Evolutionary conservation across 2,888 invertebrate species (phyloP).

Genomic region (Drosophila quinaria): DNA sequence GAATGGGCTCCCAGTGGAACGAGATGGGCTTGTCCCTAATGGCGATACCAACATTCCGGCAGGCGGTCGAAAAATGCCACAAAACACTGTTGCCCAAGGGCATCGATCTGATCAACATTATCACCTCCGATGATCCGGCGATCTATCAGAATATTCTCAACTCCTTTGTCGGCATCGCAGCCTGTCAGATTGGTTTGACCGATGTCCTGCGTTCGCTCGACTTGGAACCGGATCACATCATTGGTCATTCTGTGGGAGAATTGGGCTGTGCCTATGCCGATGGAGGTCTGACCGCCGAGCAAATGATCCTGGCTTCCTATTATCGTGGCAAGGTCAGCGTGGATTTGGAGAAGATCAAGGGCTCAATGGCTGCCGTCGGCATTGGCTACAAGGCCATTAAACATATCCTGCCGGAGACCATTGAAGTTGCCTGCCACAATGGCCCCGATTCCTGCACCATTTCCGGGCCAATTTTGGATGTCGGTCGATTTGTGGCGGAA

Average conservation of each 20-base stretch:
- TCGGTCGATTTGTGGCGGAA: constrained; percentile 89
- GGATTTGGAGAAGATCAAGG: constrained; percentile 89
- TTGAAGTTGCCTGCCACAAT: constrained; percentile 96
- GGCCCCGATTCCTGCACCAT: constrained; percentile 94
- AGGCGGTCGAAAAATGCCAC: constrained; percentile 89
- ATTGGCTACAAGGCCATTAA: constrained; percentile 87
- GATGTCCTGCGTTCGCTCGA: constrained; percentile 89
- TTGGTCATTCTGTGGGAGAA: constrained; percentile 97
- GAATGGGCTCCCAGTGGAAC: constrained; percentile 96
- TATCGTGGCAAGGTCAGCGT: constrained; percentile 92
- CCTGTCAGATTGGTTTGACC: constrained; percentile 88
- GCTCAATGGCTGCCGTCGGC: constrained; percentile 96
- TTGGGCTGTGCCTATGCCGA: constrained; percentile 98
- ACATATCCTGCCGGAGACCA: constrained; percentile 90
- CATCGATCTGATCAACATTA: constrained; percentile 88
- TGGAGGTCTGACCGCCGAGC: constrained; percentile 94
- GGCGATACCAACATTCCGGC: constrained; percentile 90
- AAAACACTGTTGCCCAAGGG: constrained; percentile 88
- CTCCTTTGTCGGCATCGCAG: constrained; percentile 91
- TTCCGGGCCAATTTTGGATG: constrained; percentile 92
- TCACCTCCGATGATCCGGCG: constrained; percentile 88
- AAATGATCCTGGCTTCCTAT: constrained; percentile 94
- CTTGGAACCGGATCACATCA: constrained; percentile 90
- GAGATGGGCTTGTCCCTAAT: constrained; percentile 93
- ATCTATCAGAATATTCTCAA: constrained; percentile 89